phyloP scores from a whole-genome alignment of 2,888 invertebrate species.

The Trichogramma evanescens region DNA sequence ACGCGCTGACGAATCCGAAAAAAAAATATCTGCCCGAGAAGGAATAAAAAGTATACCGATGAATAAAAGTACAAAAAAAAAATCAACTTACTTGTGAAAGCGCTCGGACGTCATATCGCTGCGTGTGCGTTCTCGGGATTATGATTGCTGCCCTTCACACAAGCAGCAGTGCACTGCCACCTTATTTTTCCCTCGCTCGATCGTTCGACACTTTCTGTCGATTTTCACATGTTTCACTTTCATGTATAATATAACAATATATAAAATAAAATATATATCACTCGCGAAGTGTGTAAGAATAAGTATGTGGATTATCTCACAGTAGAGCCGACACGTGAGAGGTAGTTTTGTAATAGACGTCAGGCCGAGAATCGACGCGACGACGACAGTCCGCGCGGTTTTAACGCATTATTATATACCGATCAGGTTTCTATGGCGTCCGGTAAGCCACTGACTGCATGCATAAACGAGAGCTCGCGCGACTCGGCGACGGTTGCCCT shows the following conservation, averaged over 20 bases:
- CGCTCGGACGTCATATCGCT: constrained; percentile 40
- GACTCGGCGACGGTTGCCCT: constrained; percentile 9
- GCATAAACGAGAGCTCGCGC: background rate
- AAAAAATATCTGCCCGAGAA: background rate
- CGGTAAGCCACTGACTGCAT: constrained; percentile 21
- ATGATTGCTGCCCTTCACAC: background rate
- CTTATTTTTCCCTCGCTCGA: constrained; percentile 8
- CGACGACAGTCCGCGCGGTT: too few relatives aligned
- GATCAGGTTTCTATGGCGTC: constrained; percentile 24
- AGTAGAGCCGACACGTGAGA: too few relatives aligned
- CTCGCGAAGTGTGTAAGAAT: too few relatives aligned
- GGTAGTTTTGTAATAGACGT: too few relatives aligned
- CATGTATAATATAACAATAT: too few relatives aligned
- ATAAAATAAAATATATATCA: too few relatives aligned
- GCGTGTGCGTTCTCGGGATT: too few relatives aligned
- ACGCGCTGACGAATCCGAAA: too few relatives aligned
- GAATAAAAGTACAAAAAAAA: constrained; percentile 1
- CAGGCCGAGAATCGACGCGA: too few relatives aligned
- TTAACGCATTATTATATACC: background rate
- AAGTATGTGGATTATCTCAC: too few relatives aligned
- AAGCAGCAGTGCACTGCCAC: constrained; percentile 18
- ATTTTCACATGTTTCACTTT: background rate
- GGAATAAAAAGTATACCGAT: background rate
- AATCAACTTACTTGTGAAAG: constrained; percentile 42
- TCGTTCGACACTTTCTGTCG: background rate